A percentile compares a stretch with the other conserved stretches of the same genome.
Conservation (phyloP, 2,113 vertebrate genomes). For the Lophochroa leadbeateri region DNA sequence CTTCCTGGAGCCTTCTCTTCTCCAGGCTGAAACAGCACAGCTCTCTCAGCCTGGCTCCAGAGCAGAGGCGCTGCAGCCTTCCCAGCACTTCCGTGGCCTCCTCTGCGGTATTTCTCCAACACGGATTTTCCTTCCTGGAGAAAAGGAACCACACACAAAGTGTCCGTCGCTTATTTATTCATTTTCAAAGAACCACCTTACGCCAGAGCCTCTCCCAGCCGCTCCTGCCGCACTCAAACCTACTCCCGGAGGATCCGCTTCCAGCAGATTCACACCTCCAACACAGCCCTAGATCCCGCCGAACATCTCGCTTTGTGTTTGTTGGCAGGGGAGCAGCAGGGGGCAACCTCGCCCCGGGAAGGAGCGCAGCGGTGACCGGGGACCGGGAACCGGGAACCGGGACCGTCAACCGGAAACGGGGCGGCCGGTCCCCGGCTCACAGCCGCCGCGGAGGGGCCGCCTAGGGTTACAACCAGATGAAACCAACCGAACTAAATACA, state of each 20-base stretch:
- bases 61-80: neutral
- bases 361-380: neutral
- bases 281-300: neutral
- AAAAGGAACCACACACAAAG: neutral
- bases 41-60: neutral
- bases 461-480: conserved; percentile 31
- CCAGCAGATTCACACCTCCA: neutral
- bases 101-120: neutral
- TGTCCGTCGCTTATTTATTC: neutral
- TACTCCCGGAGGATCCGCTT: neutral
- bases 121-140: neutral
- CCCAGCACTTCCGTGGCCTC: neutral
- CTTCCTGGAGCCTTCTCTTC: neutral
- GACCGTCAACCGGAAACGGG: too few relatives aligned
- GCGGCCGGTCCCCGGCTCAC: neutral
- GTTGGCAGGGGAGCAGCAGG: conserved; percentile 70
- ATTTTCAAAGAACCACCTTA: neutral
- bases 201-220: neutral
- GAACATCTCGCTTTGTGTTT: neutral
- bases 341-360: conserved; percentile 66
- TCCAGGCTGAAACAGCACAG: neutral
- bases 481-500: conserved; percentile 50
- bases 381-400: too few relatives aligned
- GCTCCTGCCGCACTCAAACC: neutral
- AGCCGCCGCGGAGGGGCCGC: neutral